A percentile compares a stretch with the other conserved stretches of the same genome.
Conservation (phyloP, 2,113 vertebrate species). For the Notothenia coriiceps region DNA sequence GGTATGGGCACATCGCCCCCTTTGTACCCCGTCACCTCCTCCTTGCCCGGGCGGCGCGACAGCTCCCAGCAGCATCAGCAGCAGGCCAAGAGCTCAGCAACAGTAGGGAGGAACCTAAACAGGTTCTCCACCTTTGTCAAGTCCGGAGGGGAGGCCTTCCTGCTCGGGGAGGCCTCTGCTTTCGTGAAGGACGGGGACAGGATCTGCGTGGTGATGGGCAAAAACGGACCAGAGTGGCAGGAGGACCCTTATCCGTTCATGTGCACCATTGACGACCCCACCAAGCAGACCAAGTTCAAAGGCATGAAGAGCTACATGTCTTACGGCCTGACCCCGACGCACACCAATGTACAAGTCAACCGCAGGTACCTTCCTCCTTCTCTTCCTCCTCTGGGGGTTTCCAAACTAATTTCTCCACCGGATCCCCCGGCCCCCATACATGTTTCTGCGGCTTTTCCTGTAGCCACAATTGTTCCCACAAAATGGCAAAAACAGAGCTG, state of each 20-base stretch:
- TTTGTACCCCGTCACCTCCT: constrained; percentile 84
- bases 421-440: neutral
- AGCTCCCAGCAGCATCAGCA: constrained; percentile 75
- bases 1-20: constrained; percentile 76
- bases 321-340: constrained; percentile 93
- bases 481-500: constrained; percentile 37
- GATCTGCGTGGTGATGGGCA: constrained; percentile 91
- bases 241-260: constrained; percentile 93
- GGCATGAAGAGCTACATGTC: constrained; percentile 99
- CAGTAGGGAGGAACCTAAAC: constrained; percentile 95
- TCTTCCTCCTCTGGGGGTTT: neutral
- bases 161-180: constrained; percentile 91
- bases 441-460: constrained; percentile 27
- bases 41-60: constrained; percentile 75
- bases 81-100: constrained; percentile 91
- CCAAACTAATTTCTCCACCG: neutral
- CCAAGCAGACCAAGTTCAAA: constrained; percentile 99
- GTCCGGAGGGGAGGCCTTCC: constrained; percentile 95
- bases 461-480: constrained; percentile 14
- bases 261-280: constrained; percentile 96
- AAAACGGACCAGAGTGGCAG: constrained; percentile 93
- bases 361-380: constrained; percentile 81
- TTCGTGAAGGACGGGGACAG: constrained; percentile 93
- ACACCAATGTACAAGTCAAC: constrained; percentile 92
- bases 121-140: constrained; percentile 98